Evolutionary conservation across 2,113 vertebrate genomes (phyloP).

Genomic region (Notarius quadriscutis): DNA sequence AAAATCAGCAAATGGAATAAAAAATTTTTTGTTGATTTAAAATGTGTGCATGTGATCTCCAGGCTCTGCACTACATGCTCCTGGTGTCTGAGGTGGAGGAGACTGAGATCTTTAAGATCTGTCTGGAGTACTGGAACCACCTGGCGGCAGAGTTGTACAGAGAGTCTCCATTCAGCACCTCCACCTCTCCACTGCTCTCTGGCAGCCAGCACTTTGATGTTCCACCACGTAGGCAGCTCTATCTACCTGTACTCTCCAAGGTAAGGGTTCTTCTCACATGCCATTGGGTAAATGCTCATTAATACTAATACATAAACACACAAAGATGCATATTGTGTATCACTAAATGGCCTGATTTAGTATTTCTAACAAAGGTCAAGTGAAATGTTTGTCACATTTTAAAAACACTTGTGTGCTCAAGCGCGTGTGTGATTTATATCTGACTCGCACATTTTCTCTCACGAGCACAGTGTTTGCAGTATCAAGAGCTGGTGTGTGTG

Average conservation of each 20-base stretch:
- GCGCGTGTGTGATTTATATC: too few relatives aligned
- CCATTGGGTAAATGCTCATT: background rate
- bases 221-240: slow-evolving; percentile 93
- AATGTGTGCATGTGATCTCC: background rate
- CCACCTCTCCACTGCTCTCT: slow-evolving; percentile 90
- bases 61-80: slow-evolving; percentile 99
- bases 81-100: slow-evolving; percentile 98
- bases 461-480: background rate
- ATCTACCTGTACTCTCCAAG: slow-evolving; percentile 95
- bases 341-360: background rate
- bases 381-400: background rate
- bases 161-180: slow-evolving; percentile 95
- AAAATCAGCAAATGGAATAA: background rate
- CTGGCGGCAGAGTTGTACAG: slow-evolving; percentile 95
- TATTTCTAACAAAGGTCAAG: background rate
- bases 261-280: slow-evolving; percentile 63
- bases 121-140: slow-evolving; percentile 99
- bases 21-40: background rate
- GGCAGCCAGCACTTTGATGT: slow-evolving; percentile 97
- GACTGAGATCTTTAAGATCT: slow-evolving; percentile 99
- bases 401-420: background rate
- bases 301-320: background rate
- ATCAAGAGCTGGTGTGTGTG: background rate
- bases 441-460: too few relatives aligned
- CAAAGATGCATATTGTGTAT: background rate